Base-by-base conservation (phyloP, 2,113 vertebrate genomes). In the Catharus minimus region DNA sequence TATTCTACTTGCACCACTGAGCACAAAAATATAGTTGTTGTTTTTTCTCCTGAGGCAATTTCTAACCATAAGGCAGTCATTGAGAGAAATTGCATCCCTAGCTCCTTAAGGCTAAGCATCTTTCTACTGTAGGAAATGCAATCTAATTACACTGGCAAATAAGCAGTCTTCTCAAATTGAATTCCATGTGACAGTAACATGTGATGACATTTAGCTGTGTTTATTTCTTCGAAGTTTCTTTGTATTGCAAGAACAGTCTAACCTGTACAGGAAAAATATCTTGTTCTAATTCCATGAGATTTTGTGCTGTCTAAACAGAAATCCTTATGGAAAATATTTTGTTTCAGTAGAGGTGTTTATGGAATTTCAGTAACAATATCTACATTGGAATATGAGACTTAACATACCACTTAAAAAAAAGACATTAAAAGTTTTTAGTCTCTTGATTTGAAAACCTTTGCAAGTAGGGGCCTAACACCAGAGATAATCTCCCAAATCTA, bases 61-160 rank as follows among this genome's bases (percentile, higher is more conserved):
- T 92, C 90, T 94, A 93, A 89, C 86, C 82, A 82, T 94, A 91
- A 94, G 80, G 76, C 86, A 94, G 79, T 83, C 79, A 69, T 89
- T 95, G 79, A 95, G 86, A 95, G 94, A 93, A 91, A 96, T 90
- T 91, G 61, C 61, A 88, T 90, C 80, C 68, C 76, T 64, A 83
- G 46, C n/a, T 88, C 93, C 95, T 96, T 88, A 88, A 95, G 73
- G 80, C 90, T 94, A 96, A 94, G 76, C 68, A 86, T 91, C 93
- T 95, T 95, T 93, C 93, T 83, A 65, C 57, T 90, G 61, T 56
- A 90, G 80, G 49, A 91, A 90, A 90, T 81, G 73, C 82, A 90
- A 68, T 90, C 90, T 95, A 95, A 95, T 95, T 95, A 86, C 90
- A 86, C 68, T 88, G 62, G 61, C 65, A 95, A 93, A 89, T 67